phyloP scores from a whole-genome alignment of 23 tunicate genomes.

The Ciona savignyi region DNA sequence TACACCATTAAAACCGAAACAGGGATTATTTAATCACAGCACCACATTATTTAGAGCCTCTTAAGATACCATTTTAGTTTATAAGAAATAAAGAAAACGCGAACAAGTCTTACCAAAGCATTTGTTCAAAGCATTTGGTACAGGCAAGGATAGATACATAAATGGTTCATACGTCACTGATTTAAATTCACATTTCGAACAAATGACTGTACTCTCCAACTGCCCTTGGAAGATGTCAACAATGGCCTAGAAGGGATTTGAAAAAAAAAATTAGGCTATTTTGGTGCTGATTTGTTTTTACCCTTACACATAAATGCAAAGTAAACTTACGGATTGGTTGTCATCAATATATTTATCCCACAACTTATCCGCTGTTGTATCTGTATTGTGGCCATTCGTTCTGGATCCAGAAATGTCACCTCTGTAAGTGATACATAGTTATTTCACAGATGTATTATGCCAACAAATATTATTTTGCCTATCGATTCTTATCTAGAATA shows the following conservation, averaged over 20 bases:
- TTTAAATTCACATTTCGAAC: constrained; percentile 34
- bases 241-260: constrained; percentile 12
- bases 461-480: too few species aligned
- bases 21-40: background rate
- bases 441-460: too few species aligned
- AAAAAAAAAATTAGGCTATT: too few species aligned
- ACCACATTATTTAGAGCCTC: background rate
- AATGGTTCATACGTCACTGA: constrained; percentile 53
- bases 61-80: background rate
- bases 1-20: too few species aligned
- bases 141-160: constrained; percentile 53
- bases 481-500: too few species aligned
- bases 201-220: constrained; percentile 47
- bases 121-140: constrained; percentile 39
- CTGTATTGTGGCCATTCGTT: background rate
- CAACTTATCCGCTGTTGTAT: constrained; percentile 16
- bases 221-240: constrained; percentile 55
- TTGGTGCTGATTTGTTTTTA: too few species aligned
- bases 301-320: too few species aligned
- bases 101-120: constrained; percentile 24
- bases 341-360: constrained; percentile 14
- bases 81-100: background rate
- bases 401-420: background rate
- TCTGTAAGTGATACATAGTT: too few species aligned
- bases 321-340: constrained; percentile 26